These are phyloP conservation scores for Lasaia peninsularis DNA, from an alignment of 1,140 invertebrate genomes.

Conservation along the genomic window DNA sequence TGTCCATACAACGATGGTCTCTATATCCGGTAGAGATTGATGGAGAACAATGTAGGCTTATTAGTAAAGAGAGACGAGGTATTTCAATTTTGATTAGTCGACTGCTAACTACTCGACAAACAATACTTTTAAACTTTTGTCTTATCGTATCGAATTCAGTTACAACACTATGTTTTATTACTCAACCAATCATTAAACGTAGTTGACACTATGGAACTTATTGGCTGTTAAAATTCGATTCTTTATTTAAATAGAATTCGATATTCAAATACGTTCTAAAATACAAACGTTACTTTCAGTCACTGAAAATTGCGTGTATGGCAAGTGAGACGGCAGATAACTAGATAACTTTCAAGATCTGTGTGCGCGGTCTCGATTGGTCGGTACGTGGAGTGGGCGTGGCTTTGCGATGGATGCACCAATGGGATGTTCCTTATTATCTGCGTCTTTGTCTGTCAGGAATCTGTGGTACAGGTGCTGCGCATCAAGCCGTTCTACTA, in stretches of 20 bases:
- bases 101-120: neutral
- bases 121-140: slow-evolving; percentile 9
- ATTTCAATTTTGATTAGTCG: neutral
- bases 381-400: slow-evolving; percentile 43
- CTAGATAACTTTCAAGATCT: slow-evolving; percentile 72
- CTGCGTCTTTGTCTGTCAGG: slow-evolving; percentile 72
- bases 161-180: slow-evolving; percentile 17
- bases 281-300: slow-evolving; percentile 14
- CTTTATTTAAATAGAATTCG: slow-evolving; percentile 5
- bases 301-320: slow-evolving; percentile 59
- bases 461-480: slow-evolving; percentile 58
- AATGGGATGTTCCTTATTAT: slow-evolving; percentile 72
- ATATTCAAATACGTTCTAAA: slow-evolving; percentile 21
- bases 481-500: slow-evolving; percentile 26
- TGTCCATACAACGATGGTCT: slow-evolving; percentile 6
- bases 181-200: slow-evolving; percentile 20
- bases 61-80: neutral
- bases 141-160: slow-evolving; percentile 28
- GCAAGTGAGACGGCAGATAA: slow-evolving; percentile 72
- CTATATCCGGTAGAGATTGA: slow-evolving; percentile 1
- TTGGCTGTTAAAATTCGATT: too few species aligned
- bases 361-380: slow-evolving; percentile 53
- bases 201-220: too few species aligned
- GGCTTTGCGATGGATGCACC: slow-evolving; percentile 60
- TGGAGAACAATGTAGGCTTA: neutral